These are phyloP conservation scores for Pycnomerus fuliginosus DNA, from an alignment of 2,888 invertebrate species.

Conservation along the genomic window DNA sequence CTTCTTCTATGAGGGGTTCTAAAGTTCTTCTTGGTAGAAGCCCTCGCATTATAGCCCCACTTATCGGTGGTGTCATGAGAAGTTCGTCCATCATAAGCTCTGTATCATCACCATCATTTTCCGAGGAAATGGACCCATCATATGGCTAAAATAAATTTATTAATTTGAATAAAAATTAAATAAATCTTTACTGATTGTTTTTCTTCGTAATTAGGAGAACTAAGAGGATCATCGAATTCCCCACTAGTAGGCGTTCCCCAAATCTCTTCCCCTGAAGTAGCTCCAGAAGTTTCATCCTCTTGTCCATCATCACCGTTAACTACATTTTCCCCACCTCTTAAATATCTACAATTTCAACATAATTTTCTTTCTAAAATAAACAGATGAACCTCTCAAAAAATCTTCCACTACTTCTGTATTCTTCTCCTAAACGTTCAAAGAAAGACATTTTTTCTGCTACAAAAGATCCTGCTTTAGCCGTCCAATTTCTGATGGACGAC, in stretches of 20 bases:
- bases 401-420: conserved; percentile 46
- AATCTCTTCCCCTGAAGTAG: conserved; percentile 81
- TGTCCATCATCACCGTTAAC: conserved; percentile 54
- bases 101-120: conserved; percentile 73
- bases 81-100: conserved; percentile 82
- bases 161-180: conserved; percentile 4
- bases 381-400: conserved; percentile 53
- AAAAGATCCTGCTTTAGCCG: conserved; percentile 75
- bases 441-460: conserved; percentile 80
- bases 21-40: conserved; percentile 72
- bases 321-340: conserved; percentile 56
- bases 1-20: conserved; percentile 82
- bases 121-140: conserved; percentile 57
- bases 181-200: conserved; percentile 52
- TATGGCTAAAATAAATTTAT: conserved; percentile 35
- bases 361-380: not conserved
- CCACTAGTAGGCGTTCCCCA: conserved; percentile 90
- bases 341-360: conserved; percentile 49
- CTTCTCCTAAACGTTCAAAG: conserved; percentile 64
- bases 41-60: conserved; percentile 70
- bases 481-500: conserved; percentile 63
- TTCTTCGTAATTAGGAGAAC: conserved; percentile 65
- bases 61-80: conserved; percentile 73
- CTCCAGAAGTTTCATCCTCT: conserved; percentile 82
- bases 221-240: conserved; percentile 68